These are phyloP conservation scores for Scaptomyza polygonia DNA, from an alignment of 2,888 invertebrate species.

Conservation along the genomic window DNA sequence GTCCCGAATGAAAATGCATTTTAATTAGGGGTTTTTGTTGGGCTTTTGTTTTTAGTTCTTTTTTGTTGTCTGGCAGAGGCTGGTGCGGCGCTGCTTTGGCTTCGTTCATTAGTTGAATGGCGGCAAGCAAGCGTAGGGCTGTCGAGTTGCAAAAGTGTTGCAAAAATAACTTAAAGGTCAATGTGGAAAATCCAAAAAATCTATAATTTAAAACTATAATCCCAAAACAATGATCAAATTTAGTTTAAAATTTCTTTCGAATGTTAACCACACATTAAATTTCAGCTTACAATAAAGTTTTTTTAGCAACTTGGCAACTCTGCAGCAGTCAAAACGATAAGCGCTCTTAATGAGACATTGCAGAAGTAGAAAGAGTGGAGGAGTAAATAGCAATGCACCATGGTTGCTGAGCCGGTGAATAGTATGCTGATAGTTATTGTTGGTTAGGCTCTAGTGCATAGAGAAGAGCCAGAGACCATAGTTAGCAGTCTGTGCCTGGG, in stretches of 20 bases:
- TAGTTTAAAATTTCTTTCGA: background rate
- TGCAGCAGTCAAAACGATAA: conserved; percentile 36
- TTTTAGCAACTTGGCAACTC: conserved; percentile 22
- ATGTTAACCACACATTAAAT: background rate
- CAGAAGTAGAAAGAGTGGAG: conserved; percentile 5
- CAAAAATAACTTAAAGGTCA: background rate
- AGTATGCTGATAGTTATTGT: conserved; percentile 12
- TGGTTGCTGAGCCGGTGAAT: conserved; percentile 8
- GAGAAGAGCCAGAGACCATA: conserved; percentile 7
- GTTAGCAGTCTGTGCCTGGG: conserved; percentile 13
- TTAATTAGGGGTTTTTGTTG: conserved; percentile 82
- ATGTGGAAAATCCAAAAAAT: background rate
- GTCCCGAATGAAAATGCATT: conserved; percentile 82
- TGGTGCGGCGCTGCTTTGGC: conserved; percentile 48
- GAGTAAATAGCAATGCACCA: conserved; percentile 25
- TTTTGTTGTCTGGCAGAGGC: conserved; percentile 38
- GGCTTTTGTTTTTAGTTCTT: conserved; percentile 73
- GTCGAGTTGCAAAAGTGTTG: conserved; percentile 33
- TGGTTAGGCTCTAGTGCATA: background rate
- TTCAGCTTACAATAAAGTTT: background rate
- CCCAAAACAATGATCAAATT: background rate
- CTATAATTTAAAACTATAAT: background rate
- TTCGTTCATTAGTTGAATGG: conserved; percentile 72
- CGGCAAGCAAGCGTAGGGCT: conserved; percentile 46
- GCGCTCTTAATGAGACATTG: conserved; percentile 45